Conservation (phyloP, 2,888 invertebrate species). For the Acronicta aceris region DNA sequence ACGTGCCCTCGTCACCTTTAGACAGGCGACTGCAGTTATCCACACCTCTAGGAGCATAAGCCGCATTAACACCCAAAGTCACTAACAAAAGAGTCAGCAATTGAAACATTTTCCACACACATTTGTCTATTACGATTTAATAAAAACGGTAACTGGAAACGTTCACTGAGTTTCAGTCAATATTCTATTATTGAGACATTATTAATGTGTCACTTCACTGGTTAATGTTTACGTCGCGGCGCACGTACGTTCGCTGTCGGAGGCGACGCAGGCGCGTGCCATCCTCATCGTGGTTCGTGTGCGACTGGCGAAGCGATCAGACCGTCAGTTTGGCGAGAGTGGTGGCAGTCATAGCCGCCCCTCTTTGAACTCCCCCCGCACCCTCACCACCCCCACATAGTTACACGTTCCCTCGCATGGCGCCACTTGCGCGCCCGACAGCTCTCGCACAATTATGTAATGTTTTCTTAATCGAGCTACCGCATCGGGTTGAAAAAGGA, state of each 20-base stretch:
- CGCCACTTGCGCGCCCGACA: conserved; percentile 85
- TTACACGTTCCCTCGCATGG: conserved; percentile 85
- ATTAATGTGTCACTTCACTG: conserved; percentile 77
- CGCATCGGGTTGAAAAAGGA: conserved; percentile 77
- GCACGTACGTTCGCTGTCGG: conserved; percentile 72
- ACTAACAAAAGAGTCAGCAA: conserved; percentile 86
- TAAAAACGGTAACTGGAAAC: conserved; percentile 65
- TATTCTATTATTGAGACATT: conserved; percentile 62
- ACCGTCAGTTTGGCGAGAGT: conserved; percentile 76
- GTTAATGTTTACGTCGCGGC: conserved; percentile 84
- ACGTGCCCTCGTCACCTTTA: conserved; percentile 88
- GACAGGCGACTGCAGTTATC: conserved; percentile 78
- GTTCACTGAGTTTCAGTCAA: conserved; percentile 68
- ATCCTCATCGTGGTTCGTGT: conserved; percentile 81
- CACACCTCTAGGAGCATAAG: conserved; percentile 80
- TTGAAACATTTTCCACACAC: conserved; percentile 87
- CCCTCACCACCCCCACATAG: conserved; percentile 79
- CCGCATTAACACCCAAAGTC: conserved; percentile 85
- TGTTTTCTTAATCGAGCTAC: conserved; percentile 87
- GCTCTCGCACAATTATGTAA: conserved; percentile 87
- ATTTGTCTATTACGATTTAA: conserved; percentile 76
- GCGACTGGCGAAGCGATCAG: conserved; percentile 79
- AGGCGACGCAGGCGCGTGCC: conserved; percentile 79
- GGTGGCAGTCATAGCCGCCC: conserved; percentile 79
- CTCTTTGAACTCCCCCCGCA: conserved; percentile 74